Base-by-base conservation (phyloP, 64 coral and sea anemone genomes). In the Montipora cactus region DNA sequence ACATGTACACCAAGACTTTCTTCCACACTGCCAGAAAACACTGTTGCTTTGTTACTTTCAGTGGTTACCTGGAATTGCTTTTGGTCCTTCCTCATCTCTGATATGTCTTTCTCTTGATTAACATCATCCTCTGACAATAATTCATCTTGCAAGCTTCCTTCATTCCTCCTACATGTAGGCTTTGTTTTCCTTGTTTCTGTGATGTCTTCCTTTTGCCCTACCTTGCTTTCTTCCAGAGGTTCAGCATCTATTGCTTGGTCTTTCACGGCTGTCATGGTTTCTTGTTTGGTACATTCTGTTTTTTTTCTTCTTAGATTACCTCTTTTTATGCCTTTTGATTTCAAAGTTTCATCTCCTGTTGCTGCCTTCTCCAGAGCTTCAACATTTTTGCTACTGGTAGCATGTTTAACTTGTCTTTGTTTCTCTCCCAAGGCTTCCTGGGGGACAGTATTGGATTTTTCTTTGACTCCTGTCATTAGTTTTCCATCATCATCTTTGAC, bases 151-250 rank as follows among this genome's bases (percentile, higher is more conserved):
- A 45, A 50, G 9, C 51, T 81, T 70, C 44, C 53, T 81, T 53
- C 2, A 10, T 16, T 89, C 8, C 76, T 89, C n/a, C 19, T 74
- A 8, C 28, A 28, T 28, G 0, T 28, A 28, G 44, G 2, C 67
- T 89, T 89, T 67, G 55, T 7, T 89, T 79, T 79, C 11, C 71
- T 81, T 18, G 23, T 48, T 70, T 66, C 22, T 44, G 28, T 81
- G 2, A 59, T 55, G 14, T 18, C 66, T 80, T 71, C 77, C 1
- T 81, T 21, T 8, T 53, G 68, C 11, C 19, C 64, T 16, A 59
- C 14, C 11, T 72, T 18, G 47, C 47, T 21, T 70, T 79, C 47
- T 13, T 11, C 77, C 12, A 5, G 46, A 51, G 23, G 5, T 5
- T 8, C 64, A 53, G 64, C 89, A 48, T 81, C 62, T n/a, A 62